phyloP scores from a whole-genome alignment of 2,113 vertebrate genomes.

The Rhinolophus ferrumequinum region DNA sequence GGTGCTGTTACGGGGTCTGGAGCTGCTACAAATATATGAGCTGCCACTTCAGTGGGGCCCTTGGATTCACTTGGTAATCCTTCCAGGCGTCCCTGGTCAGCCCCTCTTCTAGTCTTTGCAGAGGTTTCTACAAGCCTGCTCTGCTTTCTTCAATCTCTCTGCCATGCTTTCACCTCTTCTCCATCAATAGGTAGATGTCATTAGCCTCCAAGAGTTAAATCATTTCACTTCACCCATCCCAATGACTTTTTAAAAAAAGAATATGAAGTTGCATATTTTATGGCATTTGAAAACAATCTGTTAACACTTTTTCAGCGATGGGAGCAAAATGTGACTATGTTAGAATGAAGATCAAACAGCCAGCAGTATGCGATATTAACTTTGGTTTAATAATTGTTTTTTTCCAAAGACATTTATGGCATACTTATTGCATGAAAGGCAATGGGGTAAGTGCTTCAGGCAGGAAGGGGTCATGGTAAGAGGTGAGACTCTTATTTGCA shows the following conservation, averaged over 20 bases:
- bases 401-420: not conserved
- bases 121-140: not conserved
- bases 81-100: not conserved
- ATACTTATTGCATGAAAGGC: not conserved
- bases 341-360: not conserved
- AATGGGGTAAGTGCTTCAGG: not conserved
- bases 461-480: not conserved
- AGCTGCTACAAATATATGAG: not conserved
- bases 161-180: not conserved
- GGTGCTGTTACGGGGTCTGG: not conserved
- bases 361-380: not conserved
- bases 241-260: not conserved
- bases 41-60: not conserved
- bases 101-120: not conserved
- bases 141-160: not conserved
- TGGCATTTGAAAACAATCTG: slow-evolving; percentile 34
- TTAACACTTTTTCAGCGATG: not conserved
- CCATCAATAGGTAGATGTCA: not conserved
- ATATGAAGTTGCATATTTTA: not conserved
- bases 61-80: not conserved
- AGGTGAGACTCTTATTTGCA: not conserved
- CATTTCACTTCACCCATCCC: not conserved
- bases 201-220: not conserved
- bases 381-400: not conserved
- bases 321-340: not conserved